Evolutionary conservation across 2,888 invertebrate genomes (phyloP).

Genomic region (Quadroppia sp.): DNA sequence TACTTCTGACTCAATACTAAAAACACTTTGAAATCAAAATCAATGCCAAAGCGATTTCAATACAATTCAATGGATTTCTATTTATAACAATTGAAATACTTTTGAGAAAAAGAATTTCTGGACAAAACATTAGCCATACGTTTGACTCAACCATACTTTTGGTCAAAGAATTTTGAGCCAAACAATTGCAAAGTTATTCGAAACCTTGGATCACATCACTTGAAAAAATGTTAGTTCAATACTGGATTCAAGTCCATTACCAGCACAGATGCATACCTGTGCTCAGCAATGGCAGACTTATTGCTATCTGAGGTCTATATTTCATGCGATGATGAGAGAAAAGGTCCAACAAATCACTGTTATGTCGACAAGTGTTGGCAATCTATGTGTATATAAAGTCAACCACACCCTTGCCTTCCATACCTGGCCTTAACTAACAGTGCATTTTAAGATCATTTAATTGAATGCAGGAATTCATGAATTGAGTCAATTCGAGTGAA

Average conservation of each 20-base stretch:
- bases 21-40: not conserved
- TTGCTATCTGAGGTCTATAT: constrained; percentile 20
- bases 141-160: constrained; percentile 1
- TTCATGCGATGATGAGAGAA: constrained; percentile 21
- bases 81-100: not conserved
- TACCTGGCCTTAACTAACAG: constrained; percentile 1
- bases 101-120: not conserved
- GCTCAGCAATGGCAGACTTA: constrained; percentile 12
- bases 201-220: constrained; percentile 19
- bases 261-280: not conserved
- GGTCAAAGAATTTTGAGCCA: not conserved
- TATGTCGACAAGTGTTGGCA: constrained; percentile 9
- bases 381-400: constrained; percentile 4
- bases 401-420: constrained; percentile 16
- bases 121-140: constrained; percentile 19
- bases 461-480: constrained; percentile 18
- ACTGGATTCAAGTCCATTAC: not conserved
- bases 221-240: constrained; percentile 15
- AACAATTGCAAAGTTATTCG: constrained; percentile 7
- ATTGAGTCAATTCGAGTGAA: no score
- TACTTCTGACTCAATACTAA: not conserved
- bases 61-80: not conserved
- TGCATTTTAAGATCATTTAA: constrained; percentile 7
- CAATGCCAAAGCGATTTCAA: not conserved
- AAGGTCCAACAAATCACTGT: constrained; percentile 28